These are phyloP conservation scores for Sminthopsis crassicaudata DNA, from an alignment of 2,113 vertebrate genomes.

Conservation along the genomic window DNA sequence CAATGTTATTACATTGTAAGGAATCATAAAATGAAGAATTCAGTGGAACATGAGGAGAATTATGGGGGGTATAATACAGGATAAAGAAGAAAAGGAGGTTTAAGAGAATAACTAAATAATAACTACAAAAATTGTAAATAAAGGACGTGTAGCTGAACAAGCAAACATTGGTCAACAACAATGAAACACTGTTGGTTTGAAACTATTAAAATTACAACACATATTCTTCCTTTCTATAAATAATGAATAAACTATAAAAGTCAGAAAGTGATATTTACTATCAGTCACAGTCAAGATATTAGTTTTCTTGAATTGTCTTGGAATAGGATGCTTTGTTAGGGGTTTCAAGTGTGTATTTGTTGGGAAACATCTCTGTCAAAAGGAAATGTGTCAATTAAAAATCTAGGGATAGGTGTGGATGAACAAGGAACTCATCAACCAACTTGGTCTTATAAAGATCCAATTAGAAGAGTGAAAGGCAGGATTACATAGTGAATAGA, in stretches of 20 bases:
- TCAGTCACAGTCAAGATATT: neutral
- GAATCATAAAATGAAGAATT: neutral
- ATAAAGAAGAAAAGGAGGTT: neutral
- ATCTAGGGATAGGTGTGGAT: neutral
- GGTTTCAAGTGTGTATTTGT: neutral
- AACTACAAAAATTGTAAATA: neutral
- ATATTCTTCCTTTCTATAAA: neutral
- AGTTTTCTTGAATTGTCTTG: neutral
- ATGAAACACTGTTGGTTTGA: neutral
- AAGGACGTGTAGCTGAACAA: neutral
- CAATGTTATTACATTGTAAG: neutral
- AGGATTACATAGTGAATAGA: neutral
- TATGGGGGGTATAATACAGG: neutral
- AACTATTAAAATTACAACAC: neutral
- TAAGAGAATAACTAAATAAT: neutral
- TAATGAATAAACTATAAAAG: neutral
- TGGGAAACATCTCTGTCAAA: neutral
- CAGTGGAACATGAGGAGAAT: neutral
- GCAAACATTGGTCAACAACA: neutral
- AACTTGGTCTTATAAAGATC: neutral
- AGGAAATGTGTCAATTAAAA: neutral
- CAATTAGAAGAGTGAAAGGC: neutral
- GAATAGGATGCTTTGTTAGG: neutral
- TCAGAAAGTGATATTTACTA: neutral
- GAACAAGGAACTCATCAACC: neutral